Evolutionary conservation across 2,888 invertebrate genomes (phyloP).

Genomic region (Drosophila meridionalis): DNA sequence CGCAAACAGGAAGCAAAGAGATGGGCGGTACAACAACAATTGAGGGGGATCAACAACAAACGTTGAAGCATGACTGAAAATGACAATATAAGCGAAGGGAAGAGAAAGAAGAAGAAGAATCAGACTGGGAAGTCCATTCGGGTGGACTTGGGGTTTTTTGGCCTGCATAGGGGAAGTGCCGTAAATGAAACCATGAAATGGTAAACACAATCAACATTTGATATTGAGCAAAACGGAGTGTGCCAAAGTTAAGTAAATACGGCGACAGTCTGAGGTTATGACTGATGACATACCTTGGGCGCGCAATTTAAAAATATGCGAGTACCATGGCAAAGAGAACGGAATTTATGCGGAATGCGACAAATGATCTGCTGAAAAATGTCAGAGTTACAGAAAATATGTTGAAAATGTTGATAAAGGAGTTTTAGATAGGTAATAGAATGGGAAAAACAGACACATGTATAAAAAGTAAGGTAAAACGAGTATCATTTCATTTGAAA

Average conservation of each 20-base stretch:
- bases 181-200: slow-evolving; percentile 73
- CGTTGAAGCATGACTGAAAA: slow-evolving; percentile 64
- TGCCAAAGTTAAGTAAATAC: slow-evolving; percentile 62
- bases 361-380: slow-evolving; percentile 7
- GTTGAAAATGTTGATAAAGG: slow-evolving; percentile 16
- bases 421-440: slow-evolving; percentile 15
- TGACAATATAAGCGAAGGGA: slow-evolving; percentile 57
- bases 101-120: not conserved
- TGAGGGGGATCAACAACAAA: slow-evolving; percentile 48
- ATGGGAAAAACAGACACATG: not conserved
- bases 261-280: slow-evolving; percentile 50
- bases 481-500: not conserved
- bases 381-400: not conserved
- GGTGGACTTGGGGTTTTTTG: slow-evolving; percentile 5
- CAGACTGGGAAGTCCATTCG: slow-evolving; percentile 6
- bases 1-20: slow-evolving; percentile 35
- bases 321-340: slow-evolving; percentile 4
- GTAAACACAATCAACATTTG: slow-evolving; percentile 68
- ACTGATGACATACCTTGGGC: slow-evolving; percentile 53
- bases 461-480: not conserved
- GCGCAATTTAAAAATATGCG: slow-evolving; percentile 36
- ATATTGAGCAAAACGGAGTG: slow-evolving; percentile 54
- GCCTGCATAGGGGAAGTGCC: slow-evolving; percentile 21
- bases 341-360: slow-evolving; percentile 13
- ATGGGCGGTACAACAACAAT: slow-evolving; percentile 46